phyloP scores from a whole-genome alignment of 2,888 invertebrate genomes.

The Machimus atricapillus region DNA sequence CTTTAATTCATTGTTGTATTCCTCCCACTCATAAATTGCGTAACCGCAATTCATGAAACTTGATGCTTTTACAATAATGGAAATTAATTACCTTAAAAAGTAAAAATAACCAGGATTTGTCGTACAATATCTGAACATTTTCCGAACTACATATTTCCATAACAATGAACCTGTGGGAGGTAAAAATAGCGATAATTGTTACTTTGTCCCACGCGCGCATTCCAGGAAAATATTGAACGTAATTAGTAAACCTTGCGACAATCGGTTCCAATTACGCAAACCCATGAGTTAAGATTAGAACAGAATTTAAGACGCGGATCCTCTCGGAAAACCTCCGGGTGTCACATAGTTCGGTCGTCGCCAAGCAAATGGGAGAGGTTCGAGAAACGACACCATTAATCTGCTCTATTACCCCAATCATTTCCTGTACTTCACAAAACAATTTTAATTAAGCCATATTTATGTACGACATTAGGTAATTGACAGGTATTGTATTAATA shows the following conservation, averaged over 20 bases:
- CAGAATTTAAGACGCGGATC: background rate
- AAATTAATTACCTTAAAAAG: background rate
- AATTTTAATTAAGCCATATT: constrained; percentile 7
- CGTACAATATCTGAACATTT: background rate
- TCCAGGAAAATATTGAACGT: background rate
- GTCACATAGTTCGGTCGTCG: background rate
- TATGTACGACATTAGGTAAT: constrained; percentile 33
- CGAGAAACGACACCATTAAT: background rate
- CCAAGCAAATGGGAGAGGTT: background rate
- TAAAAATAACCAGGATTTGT: background rate
- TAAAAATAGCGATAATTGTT: background rate
- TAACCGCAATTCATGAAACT: background rate
- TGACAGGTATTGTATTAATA: constrained; percentile 18
- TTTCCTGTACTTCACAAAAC: constrained; percentile 5
- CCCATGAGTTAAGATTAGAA: background rate
- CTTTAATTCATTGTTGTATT: background rate
- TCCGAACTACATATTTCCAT: background rate
- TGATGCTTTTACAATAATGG: background rate
- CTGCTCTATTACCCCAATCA: background rate
- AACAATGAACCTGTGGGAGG: background rate
- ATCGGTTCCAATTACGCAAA: background rate
- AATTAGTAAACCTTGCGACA: background rate
- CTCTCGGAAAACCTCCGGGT: background rate
- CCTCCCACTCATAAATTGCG: background rate
- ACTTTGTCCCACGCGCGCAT: background rate